Percentiles rank a stretch among this genome's conserved stretches.
Evolutionary conservation across 2,888 invertebrate genomes (phyloP).

Genomic region (Allygus modestus): DNA sequence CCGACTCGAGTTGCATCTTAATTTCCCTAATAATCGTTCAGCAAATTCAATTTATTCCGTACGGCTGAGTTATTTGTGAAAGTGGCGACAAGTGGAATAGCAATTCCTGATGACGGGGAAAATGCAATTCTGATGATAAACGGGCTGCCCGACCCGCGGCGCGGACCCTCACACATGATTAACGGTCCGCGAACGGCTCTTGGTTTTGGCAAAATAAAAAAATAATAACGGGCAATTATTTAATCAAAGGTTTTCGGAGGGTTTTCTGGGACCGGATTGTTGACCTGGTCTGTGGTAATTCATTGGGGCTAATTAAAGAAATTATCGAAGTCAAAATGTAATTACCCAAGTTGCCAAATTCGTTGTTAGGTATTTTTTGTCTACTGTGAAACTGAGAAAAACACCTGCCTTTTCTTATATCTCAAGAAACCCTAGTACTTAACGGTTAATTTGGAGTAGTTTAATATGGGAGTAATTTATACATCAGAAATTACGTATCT

Average conservation of each 20-base stretch:
- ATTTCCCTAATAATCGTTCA: constrained; percentile 49
- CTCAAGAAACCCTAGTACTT: too few species aligned
- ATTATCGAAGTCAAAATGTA: background rate
- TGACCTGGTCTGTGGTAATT: background rate
- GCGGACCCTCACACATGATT: background rate
- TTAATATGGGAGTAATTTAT: too few species aligned
- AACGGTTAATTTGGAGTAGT: too few species aligned
- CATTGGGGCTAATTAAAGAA: background rate
- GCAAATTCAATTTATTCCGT: constrained; percentile 55
- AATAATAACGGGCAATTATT: constrained; percentile 34
- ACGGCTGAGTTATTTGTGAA: constrained; percentile 53
- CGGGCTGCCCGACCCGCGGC: background rate
- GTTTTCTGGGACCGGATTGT: background rate
- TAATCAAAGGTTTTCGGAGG: background rate
- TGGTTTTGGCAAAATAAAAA: background rate
- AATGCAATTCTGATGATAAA: constrained; percentile 31
- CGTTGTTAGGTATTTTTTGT: background rate
- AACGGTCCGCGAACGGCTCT: background rate
- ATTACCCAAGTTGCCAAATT: background rate
- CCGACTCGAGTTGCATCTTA: constrained; percentile 50
- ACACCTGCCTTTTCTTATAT: too few species aligned
- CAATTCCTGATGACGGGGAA: constrained; percentile 35
- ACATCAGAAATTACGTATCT: too few species aligned
- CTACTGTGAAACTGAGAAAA: too few species aligned
- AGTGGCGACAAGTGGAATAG: constrained; percentile 57